Evolutionary conservation across 2,888 invertebrate genomes (phyloP), one percentile per base, ranked within the genome.

Genomic region (Apodemia hepburni): DNA sequence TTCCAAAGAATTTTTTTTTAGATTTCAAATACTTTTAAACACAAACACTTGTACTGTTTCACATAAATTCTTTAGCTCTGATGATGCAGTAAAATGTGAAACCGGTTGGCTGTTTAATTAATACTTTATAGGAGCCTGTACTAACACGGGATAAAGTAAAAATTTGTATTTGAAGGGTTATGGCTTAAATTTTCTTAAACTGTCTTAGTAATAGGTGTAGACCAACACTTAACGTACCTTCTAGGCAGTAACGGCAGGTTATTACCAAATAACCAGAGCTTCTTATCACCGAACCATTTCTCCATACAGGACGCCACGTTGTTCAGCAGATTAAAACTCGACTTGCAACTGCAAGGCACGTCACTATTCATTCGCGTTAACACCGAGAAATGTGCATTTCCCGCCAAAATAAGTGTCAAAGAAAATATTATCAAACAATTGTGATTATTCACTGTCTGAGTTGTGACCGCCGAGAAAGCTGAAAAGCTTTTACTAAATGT

Each of bases 241-340:
- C 97, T 94, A 70, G 96, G 96, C 80, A 97, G 87, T 75, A 97
- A 92, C 79, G 97, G 97, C 86, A 97, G 93, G 90, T 96, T 96
- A 93, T 96, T 96, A 84, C 97, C 97, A 88, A 97, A 96, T 91
- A 97, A 95, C 97, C 97, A 97, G 85, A 97, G 92, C 92, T 96
- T 96, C 89, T 96, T 96, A 92, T 97, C 97, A 93, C 95, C 96
- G 89, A 97, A 95, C 97, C 97, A 97, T 97, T 95, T 96, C 95
- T 97, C 97, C 97, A 97, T 97, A 91, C 93, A 92, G 91, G 90
- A 86, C 75, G 91, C 85, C 85, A 92, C 83, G 81, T 87, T 92
- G 79, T 80, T 82, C 79, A 83, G 85, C 87, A 87, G 81, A 75
- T 83, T 89, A 81, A 80, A 77, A 69, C 71, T 74, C 68, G 78